These are phyloP conservation scores for Ailuropoda melanoleuca DNA, from an alignment of 2,113 vertebrate genomes.

Conservation along the genomic window DNA sequence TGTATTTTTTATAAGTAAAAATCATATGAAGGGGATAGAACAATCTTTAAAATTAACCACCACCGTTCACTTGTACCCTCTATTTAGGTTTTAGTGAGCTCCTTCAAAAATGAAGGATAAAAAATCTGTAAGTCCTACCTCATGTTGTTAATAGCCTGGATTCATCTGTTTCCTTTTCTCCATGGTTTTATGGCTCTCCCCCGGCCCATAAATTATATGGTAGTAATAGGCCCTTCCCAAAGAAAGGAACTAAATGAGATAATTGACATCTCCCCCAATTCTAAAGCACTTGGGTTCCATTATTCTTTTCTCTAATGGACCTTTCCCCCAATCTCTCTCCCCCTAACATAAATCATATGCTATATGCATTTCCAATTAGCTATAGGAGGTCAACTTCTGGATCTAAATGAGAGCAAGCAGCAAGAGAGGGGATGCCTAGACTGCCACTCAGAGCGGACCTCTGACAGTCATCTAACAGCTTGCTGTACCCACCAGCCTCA, in stretches of 20 bases:
- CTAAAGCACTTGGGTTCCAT: conserved; percentile 50
- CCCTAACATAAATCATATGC: conserved; percentile 65
- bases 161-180: conserved; percentile 64
- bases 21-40: background rate
- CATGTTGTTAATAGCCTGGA: conserved; percentile 46
- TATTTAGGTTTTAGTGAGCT: background rate
- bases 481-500: background rate
- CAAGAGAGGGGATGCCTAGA: background rate
- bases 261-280: conserved; percentile 65
- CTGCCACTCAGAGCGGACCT: background rate
- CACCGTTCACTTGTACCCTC: background rate
- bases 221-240: conserved; percentile 49
- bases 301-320: conserved; percentile 71
- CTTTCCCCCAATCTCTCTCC: background rate
- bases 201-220: conserved; percentile 68
- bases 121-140: conserved; percentile 1
- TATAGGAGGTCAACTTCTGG: background rate
- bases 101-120: conserved; percentile 39
- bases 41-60: background rate
- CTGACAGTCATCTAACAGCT: background rate
- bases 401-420: background rate
- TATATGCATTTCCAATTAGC: background rate
- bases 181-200: conserved; percentile 67
- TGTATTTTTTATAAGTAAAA: background rate
- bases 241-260: conserved; percentile 58